phyloP scores from a whole-genome alignment of 2,797 vertebrate genomes.

The Lateolabrax maculatus region DNA sequence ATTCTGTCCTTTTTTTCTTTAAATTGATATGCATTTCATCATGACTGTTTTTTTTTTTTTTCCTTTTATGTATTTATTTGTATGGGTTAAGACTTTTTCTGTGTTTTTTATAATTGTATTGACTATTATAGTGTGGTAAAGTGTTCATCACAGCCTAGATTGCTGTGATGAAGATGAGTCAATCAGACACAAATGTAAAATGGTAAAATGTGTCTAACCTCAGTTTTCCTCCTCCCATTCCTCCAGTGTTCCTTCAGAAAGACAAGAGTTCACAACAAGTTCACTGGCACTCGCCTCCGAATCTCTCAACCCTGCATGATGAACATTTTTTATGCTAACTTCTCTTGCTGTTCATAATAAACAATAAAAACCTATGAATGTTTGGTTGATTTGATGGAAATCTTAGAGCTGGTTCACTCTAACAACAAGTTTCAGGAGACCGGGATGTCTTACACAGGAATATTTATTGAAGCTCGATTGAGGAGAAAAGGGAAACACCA shows the following conservation, averaged over 20 bases:
- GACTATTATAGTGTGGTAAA: not conserved
- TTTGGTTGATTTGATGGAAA: too few relatives aligned
- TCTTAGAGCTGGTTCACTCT: too few relatives aligned
- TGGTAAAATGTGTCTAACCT: not conserved
- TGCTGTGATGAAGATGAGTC: not conserved
- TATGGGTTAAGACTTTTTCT: not conserved
- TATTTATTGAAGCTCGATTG: too few relatives aligned
- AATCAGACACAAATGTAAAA: not conserved
- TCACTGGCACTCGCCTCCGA: constrained; percentile 55
- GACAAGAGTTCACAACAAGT: constrained; percentile 66
- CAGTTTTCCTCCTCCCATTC: constrained; percentile 4
- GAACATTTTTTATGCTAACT: constrained; percentile 29
- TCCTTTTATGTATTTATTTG: not conserved
- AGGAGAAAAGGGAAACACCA: too few relatives aligned
- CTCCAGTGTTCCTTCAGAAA: not conserved
- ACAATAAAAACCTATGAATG: constrained; percentile 1
- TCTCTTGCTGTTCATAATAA: not conserved
- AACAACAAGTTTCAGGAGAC: too few relatives aligned
- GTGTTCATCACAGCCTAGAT: too few relatives aligned
- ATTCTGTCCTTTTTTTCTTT: not conserved
- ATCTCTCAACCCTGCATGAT: constrained; percentile 61
- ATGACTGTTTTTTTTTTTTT: not conserved
- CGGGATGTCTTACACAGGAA: too few relatives aligned
- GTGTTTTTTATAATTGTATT: not conserved
- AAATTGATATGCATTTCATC: not conserved